Evolutionary conservation across 2,888 invertebrate species (phyloP).

Genomic region (Eupithecia pulchellata): DNA sequence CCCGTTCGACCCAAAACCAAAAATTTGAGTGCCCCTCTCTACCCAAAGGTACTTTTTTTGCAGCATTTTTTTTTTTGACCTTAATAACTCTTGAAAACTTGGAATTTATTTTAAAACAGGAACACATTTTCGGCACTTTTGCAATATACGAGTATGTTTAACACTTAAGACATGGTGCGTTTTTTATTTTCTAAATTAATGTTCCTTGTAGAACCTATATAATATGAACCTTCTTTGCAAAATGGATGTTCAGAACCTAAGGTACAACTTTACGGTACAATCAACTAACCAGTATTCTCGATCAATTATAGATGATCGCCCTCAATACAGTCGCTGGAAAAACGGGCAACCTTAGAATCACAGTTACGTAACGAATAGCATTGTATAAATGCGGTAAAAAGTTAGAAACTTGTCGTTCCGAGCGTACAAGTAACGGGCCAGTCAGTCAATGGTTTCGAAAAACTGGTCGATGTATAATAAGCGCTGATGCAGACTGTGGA

Average conservation of each 20-base stretch:
- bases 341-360: slow-evolving; percentile 76
- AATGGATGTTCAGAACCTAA: slow-evolving; percentile 33
- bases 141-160: no score
- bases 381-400: slow-evolving; percentile 67
- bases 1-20: no score
- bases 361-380: slow-evolving; percentile 80
- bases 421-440: slow-evolving; percentile 59
- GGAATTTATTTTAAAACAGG: no score
- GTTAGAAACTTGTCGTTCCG: slow-evolving; percentile 58
- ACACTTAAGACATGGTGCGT: no score
- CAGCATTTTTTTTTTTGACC: background rate
- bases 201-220: no score
- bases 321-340: slow-evolving; percentile 67
- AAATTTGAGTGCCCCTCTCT: no score
- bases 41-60: no score
- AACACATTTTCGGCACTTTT: no score
- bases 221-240: background rate
- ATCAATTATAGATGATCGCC: slow-evolving; percentile 76
- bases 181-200: no score
- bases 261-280: slow-evolving; percentile 53
- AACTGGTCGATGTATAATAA: slow-evolving; percentile 59
- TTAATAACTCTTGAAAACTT: no score
- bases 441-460: slow-evolving; percentile 69
- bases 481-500: slow-evolving; percentile 41
- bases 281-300: slow-evolving; percentile 49